Percentiles rank a stretch among this genome's conserved stretches.
phyloP scores from a whole-genome alignment of 2,888 invertebrate genomes.

The Elmis aenea region DNA sequence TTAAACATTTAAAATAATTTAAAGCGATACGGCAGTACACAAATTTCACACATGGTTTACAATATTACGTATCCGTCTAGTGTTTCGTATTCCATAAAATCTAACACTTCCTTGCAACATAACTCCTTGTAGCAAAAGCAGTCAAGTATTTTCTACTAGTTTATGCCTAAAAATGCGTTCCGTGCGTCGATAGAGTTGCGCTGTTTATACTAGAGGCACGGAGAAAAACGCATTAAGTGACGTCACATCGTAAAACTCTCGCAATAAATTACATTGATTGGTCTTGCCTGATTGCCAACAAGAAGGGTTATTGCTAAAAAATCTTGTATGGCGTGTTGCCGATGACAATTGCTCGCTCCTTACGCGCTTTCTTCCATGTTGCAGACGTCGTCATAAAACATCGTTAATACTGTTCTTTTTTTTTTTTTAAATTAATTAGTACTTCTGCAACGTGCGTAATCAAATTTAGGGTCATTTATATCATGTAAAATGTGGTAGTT shows the following conservation, averaged over 20 bases:
- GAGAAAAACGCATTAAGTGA: slow-evolving; percentile 37
- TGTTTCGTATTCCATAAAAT: slow-evolving; percentile 8
- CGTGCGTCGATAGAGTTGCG: slow-evolving; percentile 12
- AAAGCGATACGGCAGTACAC: too few relatives aligned
- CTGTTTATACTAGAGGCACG: slow-evolving; percentile 39
- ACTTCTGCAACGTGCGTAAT: too few relatives aligned
- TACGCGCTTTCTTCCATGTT: slow-evolving; percentile 4
- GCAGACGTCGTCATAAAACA: too few relatives aligned
- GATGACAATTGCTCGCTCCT: slow-evolving; percentile 13
- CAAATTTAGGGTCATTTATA: too few relatives aligned
- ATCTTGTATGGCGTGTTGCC: slow-evolving; percentile 6
- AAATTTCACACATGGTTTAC: too few relatives aligned
- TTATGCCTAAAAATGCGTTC: slow-evolving; percentile 8
- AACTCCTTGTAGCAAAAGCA: slow-evolving; percentile 5
- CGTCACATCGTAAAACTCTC: slow-evolving; percentile 40
- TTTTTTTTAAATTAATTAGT: too few relatives aligned
- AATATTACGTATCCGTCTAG: too few relatives aligned
- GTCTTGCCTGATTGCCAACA: slow-evolving; percentile 39
- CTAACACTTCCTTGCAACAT: slow-evolving; percentile 13
- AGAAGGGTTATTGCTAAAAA: slow-evolving; percentile 15
- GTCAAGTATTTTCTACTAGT: slow-evolving; percentile 9
- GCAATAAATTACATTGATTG: slow-evolving; percentile 42
- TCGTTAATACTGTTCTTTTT: too few relatives aligned
- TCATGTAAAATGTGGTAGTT: too few relatives aligned
- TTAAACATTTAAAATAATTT: too few relatives aligned